These are phyloP conservation scores for Hippocampus abdominalis DNA, from an alignment of 2,113 vertebrate genomes.

Conservation along the genomic window DNA sequence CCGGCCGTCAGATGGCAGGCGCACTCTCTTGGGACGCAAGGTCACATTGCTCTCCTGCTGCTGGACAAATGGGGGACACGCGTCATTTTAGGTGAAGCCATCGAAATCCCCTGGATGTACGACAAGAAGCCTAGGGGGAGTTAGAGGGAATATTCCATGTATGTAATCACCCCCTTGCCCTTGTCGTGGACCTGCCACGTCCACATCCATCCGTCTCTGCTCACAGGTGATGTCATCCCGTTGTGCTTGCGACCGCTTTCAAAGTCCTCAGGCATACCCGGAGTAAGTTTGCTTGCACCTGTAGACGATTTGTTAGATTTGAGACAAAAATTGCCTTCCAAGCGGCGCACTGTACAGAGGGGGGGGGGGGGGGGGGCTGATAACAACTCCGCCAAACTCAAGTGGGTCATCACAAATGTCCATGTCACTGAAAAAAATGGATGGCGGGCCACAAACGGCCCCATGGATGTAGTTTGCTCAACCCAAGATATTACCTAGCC, in stretches of 20 bases:
- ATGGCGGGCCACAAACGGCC: slow-evolving; percentile 43
- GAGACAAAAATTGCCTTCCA: slow-evolving; percentile 17
- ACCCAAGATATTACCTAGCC: too few species aligned
- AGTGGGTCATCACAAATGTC: slow-evolving; percentile 40
- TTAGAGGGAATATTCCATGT: too few species aligned
- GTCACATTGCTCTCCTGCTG: slow-evolving; percentile 27
- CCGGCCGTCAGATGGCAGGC: slow-evolving; percentile 7
- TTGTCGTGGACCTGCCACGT: slow-evolving; percentile 10
- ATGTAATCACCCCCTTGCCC: slow-evolving; percentile 32
- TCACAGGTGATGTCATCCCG: slow-evolving; percentile 13
- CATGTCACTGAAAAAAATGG: slow-evolving; percentile 25
- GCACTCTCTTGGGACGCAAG: slow-evolving; percentile 19
- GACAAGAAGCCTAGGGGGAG: too few species aligned
- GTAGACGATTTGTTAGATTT: slow-evolving; percentile 26
- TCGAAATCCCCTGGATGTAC: too few species aligned
- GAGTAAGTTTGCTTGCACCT: slow-evolving; percentile 33
- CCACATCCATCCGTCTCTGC: slow-evolving; percentile 3
- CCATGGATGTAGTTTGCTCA: too few species aligned
- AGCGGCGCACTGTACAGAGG: slow-evolving; percentile 8
- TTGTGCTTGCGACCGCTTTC: slow-evolving; percentile 30
- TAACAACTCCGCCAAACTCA: slow-evolving; percentile 21
- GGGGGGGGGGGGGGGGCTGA: too few species aligned
- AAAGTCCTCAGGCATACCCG: slow-evolving; percentile 6
- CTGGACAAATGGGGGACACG: slow-evolving; percentile 35
- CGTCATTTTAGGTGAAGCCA: too few species aligned